phyloP scores from a whole-genome alignment of 2,113 vertebrate genomes.

The Conger conger region DNA sequence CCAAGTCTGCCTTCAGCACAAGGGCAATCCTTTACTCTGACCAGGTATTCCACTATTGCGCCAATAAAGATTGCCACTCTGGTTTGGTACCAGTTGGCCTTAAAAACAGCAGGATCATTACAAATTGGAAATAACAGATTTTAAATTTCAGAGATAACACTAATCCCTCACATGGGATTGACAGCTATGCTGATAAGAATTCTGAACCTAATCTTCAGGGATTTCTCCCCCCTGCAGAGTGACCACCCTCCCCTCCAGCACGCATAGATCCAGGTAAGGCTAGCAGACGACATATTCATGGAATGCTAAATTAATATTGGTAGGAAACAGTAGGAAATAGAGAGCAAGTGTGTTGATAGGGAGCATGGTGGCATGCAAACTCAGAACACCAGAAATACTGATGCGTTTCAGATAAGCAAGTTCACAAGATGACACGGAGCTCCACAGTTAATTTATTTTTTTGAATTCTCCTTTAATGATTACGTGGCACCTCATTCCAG shows the following conservation, averaged over 20 bases:
- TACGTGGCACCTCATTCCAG: background rate
- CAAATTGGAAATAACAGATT: background rate
- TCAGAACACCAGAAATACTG: background rate
- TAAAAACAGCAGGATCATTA: background rate
- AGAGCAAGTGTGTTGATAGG: background rate
- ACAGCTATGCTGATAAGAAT: constrained; percentile 19
- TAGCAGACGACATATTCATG: constrained; percentile 5
- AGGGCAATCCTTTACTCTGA: background rate
- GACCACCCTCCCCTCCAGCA: background rate
- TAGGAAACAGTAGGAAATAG: constrained; percentile 19
- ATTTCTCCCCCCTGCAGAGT: constrained; percentile 20
- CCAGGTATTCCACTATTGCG: background rate
- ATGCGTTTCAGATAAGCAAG: background rate
- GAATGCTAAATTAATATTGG: constrained; percentile 11
- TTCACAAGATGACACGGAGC: background rate
- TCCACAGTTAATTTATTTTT: background rate
- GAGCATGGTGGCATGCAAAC: background rate
- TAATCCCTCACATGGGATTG: background rate
- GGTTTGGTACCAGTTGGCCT: background rate
- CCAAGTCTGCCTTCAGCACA: too few relatives aligned
- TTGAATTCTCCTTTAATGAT: background rate
- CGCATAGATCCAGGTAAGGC: constrained; percentile 6
- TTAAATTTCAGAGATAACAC: background rate
- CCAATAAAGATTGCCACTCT: background rate
- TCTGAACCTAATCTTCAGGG: constrained; percentile 22